Base-by-base conservation (phyloP, 2,888 invertebrate genomes). In the Sinhomidia bicolor region DNA sequence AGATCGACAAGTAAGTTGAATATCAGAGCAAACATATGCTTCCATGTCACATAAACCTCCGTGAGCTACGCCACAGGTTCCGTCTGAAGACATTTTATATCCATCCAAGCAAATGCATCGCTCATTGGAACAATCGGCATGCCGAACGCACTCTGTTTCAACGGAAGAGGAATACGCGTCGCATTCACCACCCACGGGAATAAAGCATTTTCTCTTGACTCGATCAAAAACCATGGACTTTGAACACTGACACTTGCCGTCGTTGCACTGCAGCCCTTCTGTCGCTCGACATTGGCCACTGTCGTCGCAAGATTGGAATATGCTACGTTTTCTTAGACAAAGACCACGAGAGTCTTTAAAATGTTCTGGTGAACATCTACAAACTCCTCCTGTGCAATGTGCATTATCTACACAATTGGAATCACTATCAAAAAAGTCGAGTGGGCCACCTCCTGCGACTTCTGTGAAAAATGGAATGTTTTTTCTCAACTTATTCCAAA, bases 1-100 rank as follows among this genome's bases (percentile, higher is more conserved):
- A 54, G 89, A 81, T 36, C 88, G 36, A 44, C 91, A 91, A 1
- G 44, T 78, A 0, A 89, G 83, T 14, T 88, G 74, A 32, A 82
- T 76, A 62, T 91, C 90, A 12, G 89, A 82, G 54, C 91, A 91
- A 1, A 36, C 23, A 10, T 41, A 51, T 4, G 65, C 41, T 36
- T 84, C 17, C 12, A 14, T 47, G 32, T 83, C 82, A 54, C 90
- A 90, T 2, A 44, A 41, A 23, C 71, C 47, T 6, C 83, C 86
- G 23, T 90, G 81, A 41, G 65, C 87, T 6, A 87, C 47, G 0
- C 83, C 87, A 57, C 89, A 89, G 12, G 79, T 79, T n/a, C 83
- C 88, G 68, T 78, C 74, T 1, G 83, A 78, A 29, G 78, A 54
- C 44, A 44, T 29, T 29, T 74, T 81, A 29, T 36, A 85, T 12